Conservation (phyloP, 1,140 invertebrate genomes). For the Neodiprion pinetum region DNA sequence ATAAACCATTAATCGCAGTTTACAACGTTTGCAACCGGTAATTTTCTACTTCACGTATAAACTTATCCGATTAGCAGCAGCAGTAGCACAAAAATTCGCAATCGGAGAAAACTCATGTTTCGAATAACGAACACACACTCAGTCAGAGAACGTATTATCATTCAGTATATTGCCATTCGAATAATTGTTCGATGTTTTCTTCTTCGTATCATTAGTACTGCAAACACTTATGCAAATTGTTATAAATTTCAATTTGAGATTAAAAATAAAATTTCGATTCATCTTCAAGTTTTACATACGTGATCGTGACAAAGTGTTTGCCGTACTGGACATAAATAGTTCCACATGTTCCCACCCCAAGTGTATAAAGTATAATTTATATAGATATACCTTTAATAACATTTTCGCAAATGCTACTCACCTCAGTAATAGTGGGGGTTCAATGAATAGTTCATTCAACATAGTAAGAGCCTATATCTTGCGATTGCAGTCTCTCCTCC, state of each 20-base stretch:
- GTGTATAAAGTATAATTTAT: not conserved
- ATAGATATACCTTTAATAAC: slow-evolving; percentile 45
- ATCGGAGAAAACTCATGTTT: too few relatives aligned
- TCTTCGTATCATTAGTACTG: too few relatives aligned
- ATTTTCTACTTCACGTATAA: too few relatives aligned
- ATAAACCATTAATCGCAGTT: too few relatives aligned
- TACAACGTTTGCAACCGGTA: too few relatives aligned
- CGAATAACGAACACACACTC: too few relatives aligned
- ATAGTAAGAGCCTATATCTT: slow-evolving; percentile 56
- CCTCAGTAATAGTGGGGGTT: slow-evolving; percentile 47
- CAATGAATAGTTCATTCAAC: slow-evolving; percentile 57
- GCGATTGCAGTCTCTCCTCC: slow-evolving; percentile 58
- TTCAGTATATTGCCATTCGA: too few relatives aligned
- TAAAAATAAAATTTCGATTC: not conserved
- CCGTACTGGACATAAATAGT: not conserved
- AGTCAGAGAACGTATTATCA: too few relatives aligned
- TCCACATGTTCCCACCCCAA: slow-evolving; percentile 38
- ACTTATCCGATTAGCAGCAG: too few relatives aligned
- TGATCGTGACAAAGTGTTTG: not conserved
- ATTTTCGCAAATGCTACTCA: slow-evolving; percentile 57
- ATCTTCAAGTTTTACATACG: not conserved
- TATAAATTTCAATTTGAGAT: not conserved
- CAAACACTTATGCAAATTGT: not conserved
- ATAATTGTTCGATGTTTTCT: too few relatives aligned
- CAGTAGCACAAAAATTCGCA: too few relatives aligned